Percentiles rank a stretch among this genome's conserved stretches.
Evolutionary conservation across 1,140 invertebrate species (phyloP).

Genomic region (Lucilia sericata): DNA sequence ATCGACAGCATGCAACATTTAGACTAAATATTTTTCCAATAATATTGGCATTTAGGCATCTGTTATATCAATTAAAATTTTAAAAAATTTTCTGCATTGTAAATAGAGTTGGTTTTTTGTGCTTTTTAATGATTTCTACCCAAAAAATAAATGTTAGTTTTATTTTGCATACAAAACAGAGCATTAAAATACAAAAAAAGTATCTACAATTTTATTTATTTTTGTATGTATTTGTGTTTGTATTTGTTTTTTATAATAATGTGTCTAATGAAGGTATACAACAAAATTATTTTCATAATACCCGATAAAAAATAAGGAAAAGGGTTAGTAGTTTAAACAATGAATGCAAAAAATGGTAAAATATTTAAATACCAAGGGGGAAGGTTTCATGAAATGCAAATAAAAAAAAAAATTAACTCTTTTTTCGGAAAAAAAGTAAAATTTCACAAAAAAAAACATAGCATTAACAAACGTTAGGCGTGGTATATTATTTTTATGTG

Average conservation of each 20-base stretch:
- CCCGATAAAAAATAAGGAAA: neutral
- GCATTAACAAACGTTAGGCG: neutral
- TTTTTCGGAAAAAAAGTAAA: neutral
- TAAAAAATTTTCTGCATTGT: neutral
- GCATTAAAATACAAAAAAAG: too few relatives aligned
- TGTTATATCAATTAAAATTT: constrained; percentile 13
- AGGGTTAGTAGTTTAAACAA: neutral
- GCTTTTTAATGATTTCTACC: neutral
- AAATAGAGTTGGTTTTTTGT: neutral
- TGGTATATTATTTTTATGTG: constrained; percentile 21
- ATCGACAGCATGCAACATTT: neutral
- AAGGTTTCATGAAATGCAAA: neutral
- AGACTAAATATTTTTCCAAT: neutral
- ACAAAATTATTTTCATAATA: neutral
- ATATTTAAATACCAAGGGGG: neutral
- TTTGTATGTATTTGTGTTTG: neutral
- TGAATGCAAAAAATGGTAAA: neutral
- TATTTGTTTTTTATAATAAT: constrained; percentile 1
- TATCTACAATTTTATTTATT: neutral
- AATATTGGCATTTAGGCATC: constrained; percentile 19
- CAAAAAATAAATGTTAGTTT: neutral
- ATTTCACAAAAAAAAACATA: neutral
- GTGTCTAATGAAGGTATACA: constrained; percentile 10
- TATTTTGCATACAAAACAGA: neutral
- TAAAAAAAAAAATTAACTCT: neutral